Conservation (phyloP, 1,140 invertebrate genomes). For the Pogonomyrmex barbatus region DNA sequence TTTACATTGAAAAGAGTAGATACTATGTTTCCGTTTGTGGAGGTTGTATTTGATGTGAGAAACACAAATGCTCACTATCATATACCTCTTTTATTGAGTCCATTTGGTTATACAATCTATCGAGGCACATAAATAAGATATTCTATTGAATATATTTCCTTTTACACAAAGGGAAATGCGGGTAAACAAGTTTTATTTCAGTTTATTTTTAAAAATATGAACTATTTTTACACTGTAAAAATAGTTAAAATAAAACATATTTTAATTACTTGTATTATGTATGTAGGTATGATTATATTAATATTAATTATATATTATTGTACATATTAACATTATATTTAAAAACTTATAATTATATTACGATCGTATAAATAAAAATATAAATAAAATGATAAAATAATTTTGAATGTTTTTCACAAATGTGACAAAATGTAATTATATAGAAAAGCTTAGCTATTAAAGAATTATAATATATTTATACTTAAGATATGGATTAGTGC, state of each 20-base stretch:
- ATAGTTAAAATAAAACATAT: too few relatives aligned
- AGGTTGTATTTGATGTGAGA: constrained; percentile 92
- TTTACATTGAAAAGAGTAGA: constrained; percentile 88
- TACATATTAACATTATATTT: neutral
- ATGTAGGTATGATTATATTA: neutral
- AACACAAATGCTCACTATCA: constrained; percentile 91
- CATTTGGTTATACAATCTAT: constrained; percentile 93
- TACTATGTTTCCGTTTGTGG: constrained; percentile 92
- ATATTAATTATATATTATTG: constrained; percentile 1
- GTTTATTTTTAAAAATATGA: neutral
- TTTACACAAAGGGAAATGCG: neutral
- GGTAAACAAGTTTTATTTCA: neutral
- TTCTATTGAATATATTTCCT: neutral
- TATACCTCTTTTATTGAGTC: constrained; percentile 92
- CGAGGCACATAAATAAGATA: constrained; percentile 86
- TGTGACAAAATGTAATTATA: constrained; percentile 77
- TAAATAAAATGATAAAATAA: constrained; percentile 3
- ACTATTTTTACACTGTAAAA: neutral
- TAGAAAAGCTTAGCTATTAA: constrained; percentile 86
- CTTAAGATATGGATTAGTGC: neutral
- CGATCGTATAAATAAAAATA: neutral
- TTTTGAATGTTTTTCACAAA: constrained; percentile 11
- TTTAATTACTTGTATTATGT: too few relatives aligned
- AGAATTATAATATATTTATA: constrained; percentile 63
- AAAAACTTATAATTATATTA: neutral